phyloP scores from a whole-genome alignment of 2,888 invertebrate species.

The Isoperla grammatica region DNA sequence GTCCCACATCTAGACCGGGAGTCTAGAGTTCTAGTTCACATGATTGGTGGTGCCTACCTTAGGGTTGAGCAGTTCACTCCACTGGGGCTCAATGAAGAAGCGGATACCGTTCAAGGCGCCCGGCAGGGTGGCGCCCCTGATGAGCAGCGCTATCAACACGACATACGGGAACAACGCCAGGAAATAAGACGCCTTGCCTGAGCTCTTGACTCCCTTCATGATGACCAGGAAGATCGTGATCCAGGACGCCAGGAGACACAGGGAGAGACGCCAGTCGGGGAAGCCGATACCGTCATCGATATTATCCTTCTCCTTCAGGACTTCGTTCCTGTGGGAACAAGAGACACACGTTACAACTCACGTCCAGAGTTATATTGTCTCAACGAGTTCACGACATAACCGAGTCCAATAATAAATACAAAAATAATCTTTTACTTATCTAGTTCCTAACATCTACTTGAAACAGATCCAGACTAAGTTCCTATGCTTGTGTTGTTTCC shows the following conservation, averaged over 20 bases:
- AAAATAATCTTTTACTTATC: too few species aligned
- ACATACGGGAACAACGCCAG: constrained; percentile 83
- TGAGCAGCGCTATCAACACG: constrained; percentile 66
- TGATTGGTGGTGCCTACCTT: constrained; percentile 46
- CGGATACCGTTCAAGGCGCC: constrained; percentile 69
- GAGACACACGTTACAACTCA: too few species aligned
- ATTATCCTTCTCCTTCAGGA: constrained; percentile 46
- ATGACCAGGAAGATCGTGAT: constrained; percentile 61
- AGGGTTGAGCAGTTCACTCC: constrained; percentile 64
- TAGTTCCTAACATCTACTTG: too few species aligned
- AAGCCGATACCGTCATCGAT: constrained; percentile 44
- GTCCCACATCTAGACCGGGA: too few species aligned
- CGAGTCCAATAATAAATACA: too few species aligned
- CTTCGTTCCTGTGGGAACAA: constrained; percentile 44
- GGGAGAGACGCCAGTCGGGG: constrained; percentile 63
- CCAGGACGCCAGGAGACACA: constrained; percentile 65
- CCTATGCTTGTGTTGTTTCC: too few species aligned
- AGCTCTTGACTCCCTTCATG: constrained; percentile 66
- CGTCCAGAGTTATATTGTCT: too few species aligned
- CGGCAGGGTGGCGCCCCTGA: constrained; percentile 50
- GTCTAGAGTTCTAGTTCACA: too few species aligned
- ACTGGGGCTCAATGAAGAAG: constrained; percentile 74
- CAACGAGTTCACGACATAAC: too few species aligned
- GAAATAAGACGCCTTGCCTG: constrained; percentile 81
- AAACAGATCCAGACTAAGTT: too few species aligned